Evolutionary conservation across 2,888 invertebrate species (phyloP), one percentile per base, ranked within the genome.

Genomic region (Acanthopleura granulata): DNA sequence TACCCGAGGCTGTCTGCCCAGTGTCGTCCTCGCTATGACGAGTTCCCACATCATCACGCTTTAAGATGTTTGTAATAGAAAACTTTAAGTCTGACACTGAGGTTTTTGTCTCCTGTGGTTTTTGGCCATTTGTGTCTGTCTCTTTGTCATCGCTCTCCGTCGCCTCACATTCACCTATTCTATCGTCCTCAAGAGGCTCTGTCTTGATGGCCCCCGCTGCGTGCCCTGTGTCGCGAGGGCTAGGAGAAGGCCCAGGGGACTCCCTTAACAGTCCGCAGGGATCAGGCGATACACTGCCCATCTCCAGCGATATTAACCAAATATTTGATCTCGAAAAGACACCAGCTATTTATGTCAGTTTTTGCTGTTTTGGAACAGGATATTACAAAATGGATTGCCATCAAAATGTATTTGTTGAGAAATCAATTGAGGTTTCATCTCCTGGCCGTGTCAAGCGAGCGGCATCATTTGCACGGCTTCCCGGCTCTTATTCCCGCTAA

Each of bases 341-440:
- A 27, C 22, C 16, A 27, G 66, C 27, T 27, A 66, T 66, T 66
- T 66, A 66, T 66, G 29, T 6, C 18, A 25, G 16, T 25, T 18
- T 27, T 66, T 66, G 25, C 22, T 22, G 29, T 66, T 27, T 27
- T 27, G 66, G 66, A 27, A 27, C 66, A 66, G 66, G 66, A 66
- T 66, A 66, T 66, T 66, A 66, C 66, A 66, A 66, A 66, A 66
- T 66, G 66, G 66, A 66, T 66, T 27, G 25, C 25, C 66, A 66
- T 66, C 66, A 66, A 66, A 66, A 22, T 66, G 66, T 27, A 66
- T 66, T 66, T 66, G 66, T 66, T 66, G 66, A 66, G 29, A 66
- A 66, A 66, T 66, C 66, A 66, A 66, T 66, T 66, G 66, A 27
- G 25, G 66, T 22, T 66, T 66, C 66, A 66, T 66, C 66, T 66